Evolutionary conservation across 2,888 invertebrate genomes (phyloP).

Genomic region (Antheraea assamensis): DNA sequence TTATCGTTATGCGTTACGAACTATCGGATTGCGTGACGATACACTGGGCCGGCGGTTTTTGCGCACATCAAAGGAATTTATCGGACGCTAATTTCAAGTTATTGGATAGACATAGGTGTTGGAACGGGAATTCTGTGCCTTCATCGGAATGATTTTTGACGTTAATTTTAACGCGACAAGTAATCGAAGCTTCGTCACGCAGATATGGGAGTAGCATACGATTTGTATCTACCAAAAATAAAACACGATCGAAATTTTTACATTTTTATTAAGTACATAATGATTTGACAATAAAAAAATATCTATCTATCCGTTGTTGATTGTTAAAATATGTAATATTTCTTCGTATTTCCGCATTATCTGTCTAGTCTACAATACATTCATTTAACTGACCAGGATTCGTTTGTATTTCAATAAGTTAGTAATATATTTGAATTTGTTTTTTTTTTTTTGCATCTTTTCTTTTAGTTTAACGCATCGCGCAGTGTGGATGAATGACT

Average conservation of each 20-base stretch:
- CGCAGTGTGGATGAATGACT: background rate
- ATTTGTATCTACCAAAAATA: background rate
- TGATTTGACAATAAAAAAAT: background rate
- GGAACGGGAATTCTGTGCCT: no score
- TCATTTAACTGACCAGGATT: background rate
- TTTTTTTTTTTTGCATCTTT: background rate
- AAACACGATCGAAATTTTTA: no score
- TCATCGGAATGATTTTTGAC: no score
- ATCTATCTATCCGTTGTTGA: background rate
- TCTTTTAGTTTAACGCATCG: background rate
- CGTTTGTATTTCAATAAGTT: background rate
- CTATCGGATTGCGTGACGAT: no score
- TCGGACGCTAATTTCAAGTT: no score
- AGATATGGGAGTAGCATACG: no score
- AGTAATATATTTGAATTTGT: background rate
- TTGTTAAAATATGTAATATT: background rate
- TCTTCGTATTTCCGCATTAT: conserved; percentile 3
- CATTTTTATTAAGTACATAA: background rate
- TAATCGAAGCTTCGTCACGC: no score
- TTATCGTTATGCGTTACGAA: no score
- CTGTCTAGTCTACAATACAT: conserved; percentile 9
- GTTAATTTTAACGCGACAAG: no score
- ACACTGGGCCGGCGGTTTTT: no score
- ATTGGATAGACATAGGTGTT: no score
- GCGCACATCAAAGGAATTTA: no score